Evolutionary conservation across 1,140 invertebrate genomes (phyloP), one percentile per base, ranked within the genome.

Genomic region (Condylostylus longicornis): DNA sequence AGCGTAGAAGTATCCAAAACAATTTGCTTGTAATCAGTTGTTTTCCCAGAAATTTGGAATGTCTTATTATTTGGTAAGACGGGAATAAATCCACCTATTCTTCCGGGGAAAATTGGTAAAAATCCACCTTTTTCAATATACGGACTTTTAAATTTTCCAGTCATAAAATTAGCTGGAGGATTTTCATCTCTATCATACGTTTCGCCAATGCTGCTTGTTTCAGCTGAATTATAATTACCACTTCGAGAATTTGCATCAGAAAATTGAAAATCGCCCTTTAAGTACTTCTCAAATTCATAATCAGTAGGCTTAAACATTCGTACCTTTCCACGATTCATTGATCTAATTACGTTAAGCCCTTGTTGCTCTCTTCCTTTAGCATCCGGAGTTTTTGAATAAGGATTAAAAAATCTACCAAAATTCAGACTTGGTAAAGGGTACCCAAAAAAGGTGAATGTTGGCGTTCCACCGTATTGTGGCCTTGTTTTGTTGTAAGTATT

Each of bases 401-500:
- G 47, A 2, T 55, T 53, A 28, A 58, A 58, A 40, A 58, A 58
- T 18, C 55, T 42, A 17, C 55, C 53, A 35, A 58, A 27, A 35
- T 53, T 55, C n/a, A 86, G 51, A 35, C 70, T 70, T 4, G 82
- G 80, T 35, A 87, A 46, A 0, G 83, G 82, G 44, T 86, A 71
- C 0, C 84, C 84, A 48, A 88, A 87, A 46, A 88, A 82, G 12
- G 82, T 84, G 47, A 84, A 83, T 1, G 51, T 47, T 47, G 62
- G 64, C 21, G 50, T 36, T 14, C 51, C 27, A 20, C 45, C 39
- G 3, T 48, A 47, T 9, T 60, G 54, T 28, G 51, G 51, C 40
- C 53, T 61, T 17, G 54, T 57, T 27, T 59, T 63, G 49, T 74
- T 72, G 10, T 64, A 54, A 40, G 53, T 61, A 37, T 67, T 71